Evolutionary conservation across 2,113 vertebrate species (phyloP).

Genomic region (Balaeniceps rex): DNA sequence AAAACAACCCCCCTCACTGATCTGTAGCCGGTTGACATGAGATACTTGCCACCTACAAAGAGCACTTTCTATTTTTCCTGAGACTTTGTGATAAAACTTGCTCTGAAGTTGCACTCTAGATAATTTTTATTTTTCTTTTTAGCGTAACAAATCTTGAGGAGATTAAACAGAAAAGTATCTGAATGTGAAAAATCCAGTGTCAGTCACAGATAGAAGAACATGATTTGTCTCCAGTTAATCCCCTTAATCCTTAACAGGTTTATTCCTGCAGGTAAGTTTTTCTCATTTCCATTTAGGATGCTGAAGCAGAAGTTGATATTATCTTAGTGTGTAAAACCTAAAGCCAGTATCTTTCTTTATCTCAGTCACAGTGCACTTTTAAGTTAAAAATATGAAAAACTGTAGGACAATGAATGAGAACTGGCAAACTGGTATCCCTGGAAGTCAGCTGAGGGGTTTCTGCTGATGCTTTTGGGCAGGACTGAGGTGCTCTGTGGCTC

Average conservation of each 20-base stretch:
- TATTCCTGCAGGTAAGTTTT: neutral
- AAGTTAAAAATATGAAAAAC: neutral
- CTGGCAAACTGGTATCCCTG: neutral
- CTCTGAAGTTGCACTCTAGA: neutral
- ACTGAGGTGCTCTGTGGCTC: neutral
- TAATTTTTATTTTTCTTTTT: neutral
- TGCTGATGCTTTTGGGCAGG: neutral
- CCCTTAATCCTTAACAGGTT: neutral
- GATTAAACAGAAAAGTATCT: neutral
- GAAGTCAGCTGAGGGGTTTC: neutral
- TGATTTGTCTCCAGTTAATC: neutral
- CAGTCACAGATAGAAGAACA: neutral
- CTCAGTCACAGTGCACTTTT: neutral
- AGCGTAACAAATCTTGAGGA: neutral
- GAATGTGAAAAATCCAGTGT: neutral
- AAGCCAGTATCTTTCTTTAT: neutral
- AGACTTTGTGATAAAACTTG: neutral
- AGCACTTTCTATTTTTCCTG: neutral
- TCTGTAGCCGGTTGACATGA: neutral
- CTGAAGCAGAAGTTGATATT: neutral
- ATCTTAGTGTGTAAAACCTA: neutral
- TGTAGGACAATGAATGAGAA: neutral
- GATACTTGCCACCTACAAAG: neutral
- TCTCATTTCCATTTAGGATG: neutral
- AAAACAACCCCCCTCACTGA: fast-evolving